phyloP scores from a whole-genome alignment of 1,140 invertebrate genomes.

The Chironomus tepperi region DNA sequence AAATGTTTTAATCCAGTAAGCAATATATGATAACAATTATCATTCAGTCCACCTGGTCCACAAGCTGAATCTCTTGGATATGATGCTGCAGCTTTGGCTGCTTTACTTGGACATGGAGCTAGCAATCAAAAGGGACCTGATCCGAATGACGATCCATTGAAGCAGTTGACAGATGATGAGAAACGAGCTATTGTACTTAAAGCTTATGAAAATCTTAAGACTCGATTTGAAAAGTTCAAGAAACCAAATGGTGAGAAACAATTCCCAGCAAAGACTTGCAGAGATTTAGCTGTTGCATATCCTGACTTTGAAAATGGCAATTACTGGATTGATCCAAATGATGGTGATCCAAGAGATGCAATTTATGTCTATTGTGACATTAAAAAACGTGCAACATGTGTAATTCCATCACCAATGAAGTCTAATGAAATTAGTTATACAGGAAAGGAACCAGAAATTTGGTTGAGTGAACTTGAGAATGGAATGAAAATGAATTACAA shows the following conservation, averaged over 20 bases:
- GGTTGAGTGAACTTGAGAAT: slow-evolving; percentile 61
- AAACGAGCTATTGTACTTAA: slow-evolving; percentile 61
- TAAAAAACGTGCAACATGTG: slow-evolving; percentile 56
- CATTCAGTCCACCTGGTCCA: slow-evolving; percentile 54
- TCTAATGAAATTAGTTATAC: slow-evolving; percentile 51
- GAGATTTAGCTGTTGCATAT: slow-evolving; percentile 65
- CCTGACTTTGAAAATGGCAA: slow-evolving; percentile 61
- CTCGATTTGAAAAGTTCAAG: slow-evolving; percentile 63
- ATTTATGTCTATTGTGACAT: slow-evolving; percentile 76
- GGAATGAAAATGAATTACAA: slow-evolving; percentile 75
- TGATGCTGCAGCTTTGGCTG: slow-evolving; percentile 63
- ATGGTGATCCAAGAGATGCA: slow-evolving; percentile 66
- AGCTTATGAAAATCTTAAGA: slow-evolving; percentile 69
- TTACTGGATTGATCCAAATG: slow-evolving; percentile 87
- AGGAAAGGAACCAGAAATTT: slow-evolving; percentile 52
- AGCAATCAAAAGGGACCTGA: slow-evolving; percentile 65
- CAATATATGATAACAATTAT: slow-evolving; percentile 29
- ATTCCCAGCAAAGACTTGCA: slow-evolving; percentile 74
- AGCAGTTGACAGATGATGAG: slow-evolving; percentile 54
- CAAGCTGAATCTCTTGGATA: slow-evolving; percentile 60
- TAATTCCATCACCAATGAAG: slow-evolving; percentile 59
- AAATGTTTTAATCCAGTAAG: slow-evolving; percentile 41
- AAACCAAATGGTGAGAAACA: slow-evolving; percentile 70
- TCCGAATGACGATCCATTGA: slow-evolving; percentile 61
- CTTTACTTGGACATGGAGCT: slow-evolving; percentile 54